phyloP scores from a whole-genome alignment of 1,140 invertebrate genomes.

The Neocloeon triangulifer region DNA sequence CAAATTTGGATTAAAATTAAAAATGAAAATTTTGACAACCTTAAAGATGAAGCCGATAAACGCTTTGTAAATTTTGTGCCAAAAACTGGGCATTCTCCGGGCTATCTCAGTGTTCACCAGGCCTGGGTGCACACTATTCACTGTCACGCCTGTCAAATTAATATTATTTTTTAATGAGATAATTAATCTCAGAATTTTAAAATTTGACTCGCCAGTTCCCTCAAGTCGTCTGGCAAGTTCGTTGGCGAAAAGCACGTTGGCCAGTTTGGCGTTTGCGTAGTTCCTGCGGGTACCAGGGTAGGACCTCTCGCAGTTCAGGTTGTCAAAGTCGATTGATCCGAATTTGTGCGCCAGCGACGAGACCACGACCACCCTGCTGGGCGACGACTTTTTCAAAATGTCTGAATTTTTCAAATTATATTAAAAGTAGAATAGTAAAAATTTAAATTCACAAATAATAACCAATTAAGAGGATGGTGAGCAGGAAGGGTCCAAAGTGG shows the following conservation, averaged over 20 bases:
- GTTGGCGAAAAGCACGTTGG: slow-evolving; percentile 1
- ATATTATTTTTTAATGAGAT: too few species aligned
- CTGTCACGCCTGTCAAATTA: too few species aligned
- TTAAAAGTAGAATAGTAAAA: slow-evolving; percentile 2
- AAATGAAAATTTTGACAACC: too few species aligned
- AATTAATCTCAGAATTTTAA: not conserved
- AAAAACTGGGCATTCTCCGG: too few species aligned
- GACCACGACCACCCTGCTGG: slow-evolving; percentile 2
- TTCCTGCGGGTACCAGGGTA: not conserved
- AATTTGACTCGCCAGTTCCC: slow-evolving; percentile 2
- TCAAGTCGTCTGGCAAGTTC: slow-evolving; percentile 3
- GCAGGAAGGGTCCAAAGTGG: slow-evolving; percentile 24
- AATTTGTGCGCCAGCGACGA: slow-evolving; percentile 1
- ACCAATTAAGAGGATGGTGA: slow-evolving; percentile 27
- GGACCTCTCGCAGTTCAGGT: not conserved
- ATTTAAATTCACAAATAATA: slow-evolving; percentile 4
- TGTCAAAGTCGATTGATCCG: not conserved
- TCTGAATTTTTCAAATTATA: slow-evolving; percentile 1
- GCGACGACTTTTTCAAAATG: slow-evolving; percentile 3
- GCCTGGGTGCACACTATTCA: too few species aligned
- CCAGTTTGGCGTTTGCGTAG: not conserved
- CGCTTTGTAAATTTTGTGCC: too few species aligned
- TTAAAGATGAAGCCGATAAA: too few species aligned
- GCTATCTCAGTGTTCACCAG: too few species aligned
- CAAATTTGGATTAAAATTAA: too few species aligned